Percentiles rank a stretch among this genome's conserved stretches.
Conservation (phyloP, 1,140 invertebrate species). For the Trichonephila inaurata region DNA sequence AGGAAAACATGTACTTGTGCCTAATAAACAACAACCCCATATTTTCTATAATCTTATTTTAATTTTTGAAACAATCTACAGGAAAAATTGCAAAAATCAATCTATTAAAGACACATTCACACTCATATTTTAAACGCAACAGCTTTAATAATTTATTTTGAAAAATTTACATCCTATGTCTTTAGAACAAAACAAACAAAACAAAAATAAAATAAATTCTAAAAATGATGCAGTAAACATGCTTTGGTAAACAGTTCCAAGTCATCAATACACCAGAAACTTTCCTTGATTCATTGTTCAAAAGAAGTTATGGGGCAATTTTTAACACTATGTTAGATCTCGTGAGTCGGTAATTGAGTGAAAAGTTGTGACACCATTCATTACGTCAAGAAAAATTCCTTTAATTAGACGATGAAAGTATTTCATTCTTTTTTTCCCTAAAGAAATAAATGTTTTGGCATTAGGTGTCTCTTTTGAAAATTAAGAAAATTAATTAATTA, state of each 20-base stretch:
- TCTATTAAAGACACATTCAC: too few relatives aligned
- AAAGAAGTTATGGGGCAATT: neutral
- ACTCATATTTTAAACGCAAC: too few relatives aligned
- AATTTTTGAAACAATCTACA: too few relatives aligned
- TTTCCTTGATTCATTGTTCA: neutral
- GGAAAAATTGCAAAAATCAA: too few relatives aligned
- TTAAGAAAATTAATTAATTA: neutral
- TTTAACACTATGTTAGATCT: neutral
- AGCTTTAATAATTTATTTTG: too few relatives aligned
- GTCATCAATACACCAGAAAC: neutral
- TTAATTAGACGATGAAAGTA: neutral
- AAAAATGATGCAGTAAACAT: neutral
- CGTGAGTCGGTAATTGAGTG: slow-evolving; percentile 5
- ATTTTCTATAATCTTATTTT: too few relatives aligned
- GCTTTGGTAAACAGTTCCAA: neutral
- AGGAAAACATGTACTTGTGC: too few relatives aligned
- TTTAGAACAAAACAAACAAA: neutral
- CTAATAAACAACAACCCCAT: too few relatives aligned
- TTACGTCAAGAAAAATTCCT: neutral
- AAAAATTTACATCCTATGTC: too few relatives aligned
- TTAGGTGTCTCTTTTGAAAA: neutral
- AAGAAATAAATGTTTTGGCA: neutral
- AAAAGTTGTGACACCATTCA: neutral
- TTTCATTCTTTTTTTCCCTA: neutral
- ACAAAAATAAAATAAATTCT: neutral